phyloP scores from a whole-genome alignment of 2,888 invertebrate genomes.

The Heliconius charithonia region DNA sequence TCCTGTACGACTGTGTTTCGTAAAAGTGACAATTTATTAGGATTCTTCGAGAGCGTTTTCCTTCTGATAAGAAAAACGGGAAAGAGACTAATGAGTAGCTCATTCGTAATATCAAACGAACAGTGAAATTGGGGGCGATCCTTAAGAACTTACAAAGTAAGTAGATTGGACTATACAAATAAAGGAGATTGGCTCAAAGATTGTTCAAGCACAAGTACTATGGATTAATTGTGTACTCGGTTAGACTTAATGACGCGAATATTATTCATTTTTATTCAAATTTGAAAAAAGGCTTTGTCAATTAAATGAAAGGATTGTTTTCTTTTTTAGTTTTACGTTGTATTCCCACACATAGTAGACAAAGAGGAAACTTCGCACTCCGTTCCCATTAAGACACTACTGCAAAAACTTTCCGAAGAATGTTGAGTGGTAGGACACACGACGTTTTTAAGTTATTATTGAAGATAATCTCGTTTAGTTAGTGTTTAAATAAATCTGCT shows the following conservation, averaged over 20 bases:
- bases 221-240: not conserved
- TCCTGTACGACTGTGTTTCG: conserved; percentile 5
- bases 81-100: conserved; percentile 40
- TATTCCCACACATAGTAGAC: too few relatives aligned
- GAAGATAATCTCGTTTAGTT: too few relatives aligned
- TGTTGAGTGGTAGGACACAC: too few relatives aligned
- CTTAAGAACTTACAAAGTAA: conserved; percentile 39
- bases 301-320: not conserved
- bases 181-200: conserved; percentile 28
- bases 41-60: conserved; percentile 35
- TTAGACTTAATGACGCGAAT: not conserved
- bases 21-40: conserved; percentile 35
- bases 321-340: not conserved
- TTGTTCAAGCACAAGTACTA: not conserved
- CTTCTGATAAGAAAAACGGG: conserved; percentile 39
- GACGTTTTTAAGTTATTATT: too few relatives aligned
- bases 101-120: conserved; percentile 43
- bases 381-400: too few relatives aligned
- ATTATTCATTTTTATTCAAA: not conserved
- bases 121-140: conserved; percentile 44
- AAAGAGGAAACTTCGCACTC: too few relatives aligned
- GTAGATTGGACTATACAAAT: conserved; percentile 38
- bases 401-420: too few relatives aligned
- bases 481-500: too few relatives aligned
- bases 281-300: too few relatives aligned